Percentiles rank a stretch among this genome's conserved stretches.
phyloP scores from a whole-genome alignment of 2,113 vertebrate species.

The Motacilla tschutschensis region DNA sequence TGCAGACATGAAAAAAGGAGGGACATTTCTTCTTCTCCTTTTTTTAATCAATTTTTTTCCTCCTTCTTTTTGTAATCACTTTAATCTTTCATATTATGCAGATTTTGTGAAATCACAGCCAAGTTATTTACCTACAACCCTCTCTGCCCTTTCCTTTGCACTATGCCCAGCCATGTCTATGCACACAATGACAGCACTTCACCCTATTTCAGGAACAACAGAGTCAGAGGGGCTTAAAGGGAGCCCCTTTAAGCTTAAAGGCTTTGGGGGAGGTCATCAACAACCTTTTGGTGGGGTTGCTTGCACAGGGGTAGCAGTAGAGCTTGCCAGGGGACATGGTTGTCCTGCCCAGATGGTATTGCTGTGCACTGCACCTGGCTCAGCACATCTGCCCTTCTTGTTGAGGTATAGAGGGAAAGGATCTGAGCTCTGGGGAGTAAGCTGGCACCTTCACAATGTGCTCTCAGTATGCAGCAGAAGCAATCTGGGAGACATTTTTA shows the following conservation, averaged over 20 bases:
- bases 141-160: neutral
- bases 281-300: neutral
- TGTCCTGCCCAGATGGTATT: neutral
- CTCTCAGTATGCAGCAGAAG: neutral
- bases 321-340: neutral
- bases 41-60: neutral
- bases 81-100: neutral
- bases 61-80: neutral
- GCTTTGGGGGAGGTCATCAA: neutral
- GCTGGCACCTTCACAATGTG: neutral
- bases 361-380: neutral
- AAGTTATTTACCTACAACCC: neutral
- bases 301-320: neutral
- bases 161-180: neutral
- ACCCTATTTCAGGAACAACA: neutral
- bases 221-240: neutral
- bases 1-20: neutral
- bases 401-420: neutral
- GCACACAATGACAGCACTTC: neutral
- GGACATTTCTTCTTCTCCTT: neutral
- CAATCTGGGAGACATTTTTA: neutral
- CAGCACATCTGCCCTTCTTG: neutral
- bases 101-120: neutral
- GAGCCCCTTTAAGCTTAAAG: too few relatives aligned
- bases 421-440: neutral